Evolutionary conservation across 2,113 vertebrate genomes (phyloP).

Genomic region (Anas platyrhynchos): DNA sequence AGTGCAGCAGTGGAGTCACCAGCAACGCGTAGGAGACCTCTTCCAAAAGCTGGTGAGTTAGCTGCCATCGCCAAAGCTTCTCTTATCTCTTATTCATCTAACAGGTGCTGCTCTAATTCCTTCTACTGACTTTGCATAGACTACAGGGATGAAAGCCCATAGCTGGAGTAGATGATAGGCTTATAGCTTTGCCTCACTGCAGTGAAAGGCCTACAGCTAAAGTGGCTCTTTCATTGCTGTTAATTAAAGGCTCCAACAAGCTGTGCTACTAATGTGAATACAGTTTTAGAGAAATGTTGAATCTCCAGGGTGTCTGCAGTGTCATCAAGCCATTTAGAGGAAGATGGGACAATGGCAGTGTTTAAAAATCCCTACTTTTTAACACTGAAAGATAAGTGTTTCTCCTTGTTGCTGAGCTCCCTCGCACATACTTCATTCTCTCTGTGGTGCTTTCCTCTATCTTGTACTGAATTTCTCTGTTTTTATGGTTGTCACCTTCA

Average conservation of each 20-base stretch:
- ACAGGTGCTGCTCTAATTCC: background rate
- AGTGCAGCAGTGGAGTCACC: conserved; percentile 95
- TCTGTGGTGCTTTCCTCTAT: background rate
- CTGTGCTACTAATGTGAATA: background rate
- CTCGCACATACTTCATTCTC: background rate
- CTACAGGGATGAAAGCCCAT: background rate
- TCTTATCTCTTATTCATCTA: background rate
- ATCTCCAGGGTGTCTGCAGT: background rate
- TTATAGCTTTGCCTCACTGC: background rate
- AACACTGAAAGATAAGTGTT: background rate
- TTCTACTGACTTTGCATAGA: background rate
- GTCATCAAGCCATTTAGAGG: background rate
- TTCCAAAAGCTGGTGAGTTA: conserved; percentile 95
- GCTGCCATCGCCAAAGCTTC: background rate
- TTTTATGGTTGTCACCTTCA: background rate
- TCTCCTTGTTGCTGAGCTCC: background rate
- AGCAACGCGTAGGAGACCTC: conserved; percentile 95
- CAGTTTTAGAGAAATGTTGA: background rate
- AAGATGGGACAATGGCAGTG: background rate
- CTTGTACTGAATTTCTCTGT: background rate
- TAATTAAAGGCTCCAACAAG: background rate
- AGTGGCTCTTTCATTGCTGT: background rate
- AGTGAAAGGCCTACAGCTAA: background rate
- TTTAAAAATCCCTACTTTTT: background rate
- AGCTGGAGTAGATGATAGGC: background rate